Conservation (phyloP, 2,797 vertebrate genomes). For the Pangasius krempfi region DNA sequence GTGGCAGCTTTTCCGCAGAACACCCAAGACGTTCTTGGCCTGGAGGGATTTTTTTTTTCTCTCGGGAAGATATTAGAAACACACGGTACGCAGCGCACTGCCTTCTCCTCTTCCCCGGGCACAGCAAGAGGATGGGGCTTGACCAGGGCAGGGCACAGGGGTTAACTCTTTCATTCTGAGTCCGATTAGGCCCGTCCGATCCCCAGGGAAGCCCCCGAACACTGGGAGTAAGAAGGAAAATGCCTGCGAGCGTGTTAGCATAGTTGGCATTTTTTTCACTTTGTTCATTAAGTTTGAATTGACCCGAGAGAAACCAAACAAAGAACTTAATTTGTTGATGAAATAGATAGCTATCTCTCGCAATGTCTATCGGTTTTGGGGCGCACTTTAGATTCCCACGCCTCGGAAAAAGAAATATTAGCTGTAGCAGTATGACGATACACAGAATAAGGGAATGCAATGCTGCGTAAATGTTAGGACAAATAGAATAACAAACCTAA, state of each 20-base stretch:
- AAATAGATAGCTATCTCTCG: constrained; percentile 18
- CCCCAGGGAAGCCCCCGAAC: constrained; percentile 36
- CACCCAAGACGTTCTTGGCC: constrained; percentile 79
- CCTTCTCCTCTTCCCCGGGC: constrained; percentile 49
- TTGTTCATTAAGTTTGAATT: constrained; percentile 53
- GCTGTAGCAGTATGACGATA: too few species aligned
- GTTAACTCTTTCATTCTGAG: constrained; percentile 60
- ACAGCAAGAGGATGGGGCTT: constrained; percentile 32
- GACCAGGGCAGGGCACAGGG: constrained; percentile 53
- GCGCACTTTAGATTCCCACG: constrained; percentile 19
- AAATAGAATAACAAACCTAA: not conserved
- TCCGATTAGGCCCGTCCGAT: constrained; percentile 49
- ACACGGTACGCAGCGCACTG: constrained; percentile 60
- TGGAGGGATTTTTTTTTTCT: constrained; percentile 65
- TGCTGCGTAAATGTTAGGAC: not conserved
- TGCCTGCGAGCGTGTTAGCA: constrained; percentile 39
- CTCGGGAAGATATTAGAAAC: constrained; percentile 76
- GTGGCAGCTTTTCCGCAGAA: constrained; percentile 71
- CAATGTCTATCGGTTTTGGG: not conserved
- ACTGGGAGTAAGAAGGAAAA: constrained; percentile 42
- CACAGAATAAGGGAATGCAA: not conserved
- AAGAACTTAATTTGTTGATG: constrained; percentile 48
- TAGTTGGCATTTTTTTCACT: constrained; percentile 39
- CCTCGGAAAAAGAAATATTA: not conserved
- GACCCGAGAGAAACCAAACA: constrained; percentile 51